Evolutionary conservation across 2,888 invertebrate genomes (phyloP), one percentile per base, ranked within the genome.

Genomic region (Masnerella sp.): DNA sequence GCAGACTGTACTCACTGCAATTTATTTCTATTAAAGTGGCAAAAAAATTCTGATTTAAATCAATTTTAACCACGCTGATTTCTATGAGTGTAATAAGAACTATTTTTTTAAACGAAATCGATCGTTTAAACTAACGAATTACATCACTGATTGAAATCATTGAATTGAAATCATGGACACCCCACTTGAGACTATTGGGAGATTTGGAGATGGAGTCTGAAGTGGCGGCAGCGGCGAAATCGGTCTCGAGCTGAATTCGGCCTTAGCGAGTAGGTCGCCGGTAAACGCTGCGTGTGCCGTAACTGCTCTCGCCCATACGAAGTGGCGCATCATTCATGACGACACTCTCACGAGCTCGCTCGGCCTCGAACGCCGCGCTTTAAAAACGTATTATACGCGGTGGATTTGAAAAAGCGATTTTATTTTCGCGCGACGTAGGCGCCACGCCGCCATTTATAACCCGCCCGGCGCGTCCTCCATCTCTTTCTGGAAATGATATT

Each of bases 301-400:
- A 68, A 49, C 58, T 71, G 65, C 61, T 64, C 49, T 71, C 49
- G 61, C 32, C 59, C 68, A 64, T 64, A 68, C 51, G 72, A 74
- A 74, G 74, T 75, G 70, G 54, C 65, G 72, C 75, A 76, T 78
- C 73, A 68, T 73, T 75, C 76, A 78, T 61, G 76, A 70, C 62
- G 75, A 75, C 71, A 69, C 74, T 67, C 58, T 54, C 51, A 58
- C 67, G 47, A 49, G 17, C 64, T 22, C 28, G 43, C 54, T n/a
- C 36, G 43, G 34, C 40, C 47, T 40, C 61, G 42, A 36, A 45
- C 43, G 61, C 70, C 76, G 65, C 52, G 70, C 74, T 77, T 79
- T 79, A 80, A 82, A 82, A 82, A 78, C 77, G 76, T 79, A 81
- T 82, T 81, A 80, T 68, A 74, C 76, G 59, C 47, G 75, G 77